Evolutionary conservation across 30 jellyfish, hydroid and myxozoan species (phyloP).

Genomic region (Cassiopea andromeda): DNA sequence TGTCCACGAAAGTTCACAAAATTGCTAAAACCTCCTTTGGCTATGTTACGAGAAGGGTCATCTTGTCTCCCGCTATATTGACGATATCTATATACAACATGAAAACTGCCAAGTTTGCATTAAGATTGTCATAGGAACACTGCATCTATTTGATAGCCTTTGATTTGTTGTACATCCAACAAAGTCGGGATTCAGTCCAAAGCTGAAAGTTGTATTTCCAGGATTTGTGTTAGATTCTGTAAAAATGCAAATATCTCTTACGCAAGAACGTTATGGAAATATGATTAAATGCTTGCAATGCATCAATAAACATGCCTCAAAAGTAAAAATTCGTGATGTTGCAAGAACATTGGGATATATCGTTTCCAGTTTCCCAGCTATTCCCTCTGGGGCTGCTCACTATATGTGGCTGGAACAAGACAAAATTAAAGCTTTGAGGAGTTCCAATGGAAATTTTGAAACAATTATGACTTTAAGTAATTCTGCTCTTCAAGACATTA

Average conservation of each 20-base stretch:
- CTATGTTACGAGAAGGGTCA: slow-evolving; percentile 1
- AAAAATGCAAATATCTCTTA: slow-evolving; percentile 29
- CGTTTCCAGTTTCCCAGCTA: slow-evolving; percentile 54
- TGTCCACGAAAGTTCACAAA: slow-evolving; percentile 9
- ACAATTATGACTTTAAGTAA: background rate
- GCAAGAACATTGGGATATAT: slow-evolving; percentile 42
- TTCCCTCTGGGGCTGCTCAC: slow-evolving; percentile 19
- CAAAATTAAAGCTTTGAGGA: slow-evolving; percentile 11
- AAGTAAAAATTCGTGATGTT: slow-evolving; percentile 31
- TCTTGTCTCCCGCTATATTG: background rate
- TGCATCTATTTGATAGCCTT: background rate
- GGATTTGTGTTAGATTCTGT: slow-evolving; percentile 23
- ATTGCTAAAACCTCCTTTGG: slow-evolving; percentile 9
- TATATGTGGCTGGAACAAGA: slow-evolving; percentile 39
- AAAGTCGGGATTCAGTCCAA: background rate
- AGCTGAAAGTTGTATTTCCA: background rate
- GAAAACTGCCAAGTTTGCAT: background rate
- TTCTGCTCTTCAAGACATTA: background rate
- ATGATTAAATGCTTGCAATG: background rate
- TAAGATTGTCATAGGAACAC: background rate
- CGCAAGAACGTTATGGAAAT: background rate
- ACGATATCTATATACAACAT: background rate
- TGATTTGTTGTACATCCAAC: background rate
- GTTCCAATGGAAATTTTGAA: slow-evolving; percentile 27
- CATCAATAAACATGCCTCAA: background rate